Conservation (phyloP, 1,140 invertebrate species). For the Delia radicum region DNA sequence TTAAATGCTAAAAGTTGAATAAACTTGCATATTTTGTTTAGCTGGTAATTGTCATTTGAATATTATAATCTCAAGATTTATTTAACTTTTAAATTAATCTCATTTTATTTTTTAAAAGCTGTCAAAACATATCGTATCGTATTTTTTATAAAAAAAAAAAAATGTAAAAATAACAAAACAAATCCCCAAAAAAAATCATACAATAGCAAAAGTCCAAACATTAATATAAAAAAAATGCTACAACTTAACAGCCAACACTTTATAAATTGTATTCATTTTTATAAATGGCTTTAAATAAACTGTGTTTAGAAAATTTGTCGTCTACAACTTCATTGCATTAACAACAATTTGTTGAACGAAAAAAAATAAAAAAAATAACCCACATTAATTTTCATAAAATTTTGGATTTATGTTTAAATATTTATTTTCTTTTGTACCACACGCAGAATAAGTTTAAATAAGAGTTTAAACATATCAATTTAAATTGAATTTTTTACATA, state of each 20-base stretch:
- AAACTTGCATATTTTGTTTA: not conserved
- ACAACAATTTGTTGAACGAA: not conserved
- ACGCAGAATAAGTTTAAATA: too few species aligned
- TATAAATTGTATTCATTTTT: not conserved
- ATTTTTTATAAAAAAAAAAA: too few species aligned
- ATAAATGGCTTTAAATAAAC: not conserved
- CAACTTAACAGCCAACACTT: not conserved
- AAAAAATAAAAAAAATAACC: not conserved
- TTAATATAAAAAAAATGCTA: too few species aligned
- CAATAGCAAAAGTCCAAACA: not conserved
- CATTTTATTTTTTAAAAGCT: too few species aligned
- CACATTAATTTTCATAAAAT: not conserved
- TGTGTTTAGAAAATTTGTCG: not conserved
- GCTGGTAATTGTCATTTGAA: not conserved
- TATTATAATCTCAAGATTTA: not conserved
- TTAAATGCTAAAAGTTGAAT: not conserved
- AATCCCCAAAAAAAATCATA: not conserved
- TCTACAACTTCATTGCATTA: not conserved
- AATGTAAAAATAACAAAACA: too few species aligned
- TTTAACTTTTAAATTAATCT: not conserved
- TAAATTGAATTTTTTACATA: not conserved
- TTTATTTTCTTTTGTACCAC: not conserved
- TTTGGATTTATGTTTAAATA: too few species aligned
- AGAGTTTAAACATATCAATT: not conserved
- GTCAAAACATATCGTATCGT: too few species aligned